Conservation (phyloP, 2,888 invertebrate species). For the Drosophila mettleri region DNA sequence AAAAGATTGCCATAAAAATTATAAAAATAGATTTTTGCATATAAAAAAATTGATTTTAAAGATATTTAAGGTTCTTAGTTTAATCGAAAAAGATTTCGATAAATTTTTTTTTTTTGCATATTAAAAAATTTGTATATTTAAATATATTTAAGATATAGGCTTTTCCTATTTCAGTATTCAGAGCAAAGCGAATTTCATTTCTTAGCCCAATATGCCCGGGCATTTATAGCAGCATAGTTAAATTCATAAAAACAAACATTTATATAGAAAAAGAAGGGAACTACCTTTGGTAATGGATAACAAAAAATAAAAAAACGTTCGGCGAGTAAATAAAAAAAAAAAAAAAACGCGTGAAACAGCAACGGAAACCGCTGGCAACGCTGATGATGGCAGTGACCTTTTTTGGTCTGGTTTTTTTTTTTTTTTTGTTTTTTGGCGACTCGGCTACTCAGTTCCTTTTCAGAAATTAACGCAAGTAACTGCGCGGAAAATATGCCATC, state of each 20-base stretch:
- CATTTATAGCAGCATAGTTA: neutral
- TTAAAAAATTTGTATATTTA: too few relatives aligned
- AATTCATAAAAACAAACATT: constrained; percentile 5
- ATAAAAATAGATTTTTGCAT: too few relatives aligned
- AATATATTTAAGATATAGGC: too few relatives aligned
- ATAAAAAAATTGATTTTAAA: too few relatives aligned
- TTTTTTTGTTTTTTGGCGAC: constrained; percentile 7
- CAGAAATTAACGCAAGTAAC: constrained; percentile 73
- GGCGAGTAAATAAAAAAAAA: constrained; percentile 58
- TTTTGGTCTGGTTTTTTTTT: too few relatives aligned
- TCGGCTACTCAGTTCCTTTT: constrained; percentile 28
- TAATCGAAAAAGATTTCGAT: too few relatives aligned
- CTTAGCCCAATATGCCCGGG: neutral
- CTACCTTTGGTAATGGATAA: constrained; percentile 48
- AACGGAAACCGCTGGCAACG: constrained; percentile 52
- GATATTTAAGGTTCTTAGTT: too few relatives aligned
- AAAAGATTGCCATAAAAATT: too few relatives aligned
- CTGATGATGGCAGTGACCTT: constrained; percentile 49
- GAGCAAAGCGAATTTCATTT: neutral
- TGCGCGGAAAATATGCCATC: constrained; percentile 74
- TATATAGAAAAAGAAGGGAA: neutral
- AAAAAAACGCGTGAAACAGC: constrained; percentile 48
- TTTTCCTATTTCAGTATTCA: neutral
- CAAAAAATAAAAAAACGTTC: too few relatives aligned
- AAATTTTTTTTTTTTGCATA: too few relatives aligned